These are phyloP conservation scores for Acanthosepion pharaonis DNA, from an alignment of 2,888 invertebrate genomes.

Conservation along the genomic window DNA sequence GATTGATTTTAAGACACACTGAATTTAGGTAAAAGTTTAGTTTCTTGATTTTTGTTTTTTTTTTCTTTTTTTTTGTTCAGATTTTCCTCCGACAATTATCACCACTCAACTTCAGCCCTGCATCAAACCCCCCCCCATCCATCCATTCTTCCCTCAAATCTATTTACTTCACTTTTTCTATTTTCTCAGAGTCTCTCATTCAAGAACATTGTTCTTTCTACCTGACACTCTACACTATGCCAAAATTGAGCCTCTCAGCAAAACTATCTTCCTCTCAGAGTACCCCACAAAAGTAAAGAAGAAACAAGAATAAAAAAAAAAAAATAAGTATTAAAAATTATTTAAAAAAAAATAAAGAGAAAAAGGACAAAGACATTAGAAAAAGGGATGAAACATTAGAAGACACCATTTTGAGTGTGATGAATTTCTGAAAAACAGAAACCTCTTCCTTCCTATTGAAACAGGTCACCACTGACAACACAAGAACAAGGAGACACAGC, in stretches of 20 bases:
- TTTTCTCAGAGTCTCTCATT: background rate
- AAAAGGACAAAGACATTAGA: background rate
- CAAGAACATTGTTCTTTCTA: background rate
- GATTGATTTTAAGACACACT: constrained; percentile 24
- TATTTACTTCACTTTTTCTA: constrained; percentile 10
- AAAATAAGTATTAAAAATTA: background rate
- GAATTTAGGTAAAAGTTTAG: constrained; percentile 1
- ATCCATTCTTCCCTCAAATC: background rate
- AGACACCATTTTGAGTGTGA: constrained; percentile 6
- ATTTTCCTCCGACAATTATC: background rate
- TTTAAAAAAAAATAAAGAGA: background rate
- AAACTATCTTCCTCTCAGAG: background rate
- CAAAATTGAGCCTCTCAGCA: constrained; percentile 9
- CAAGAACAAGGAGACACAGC: background rate
- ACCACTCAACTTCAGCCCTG: background rate
- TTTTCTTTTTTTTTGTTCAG: background rate
- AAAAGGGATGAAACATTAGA: background rate
- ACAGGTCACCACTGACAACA: background rate
- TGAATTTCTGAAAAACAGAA: background rate
- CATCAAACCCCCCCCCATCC: background rate
- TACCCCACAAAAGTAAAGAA: background rate
- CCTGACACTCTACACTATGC: background rate
- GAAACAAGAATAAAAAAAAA: background rate
- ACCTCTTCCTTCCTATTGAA: background rate
- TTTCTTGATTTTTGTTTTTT: background rate